phyloP scores from a whole-genome alignment of 2,113 vertebrate genomes.

The Megaceryle torquata region DNA sequence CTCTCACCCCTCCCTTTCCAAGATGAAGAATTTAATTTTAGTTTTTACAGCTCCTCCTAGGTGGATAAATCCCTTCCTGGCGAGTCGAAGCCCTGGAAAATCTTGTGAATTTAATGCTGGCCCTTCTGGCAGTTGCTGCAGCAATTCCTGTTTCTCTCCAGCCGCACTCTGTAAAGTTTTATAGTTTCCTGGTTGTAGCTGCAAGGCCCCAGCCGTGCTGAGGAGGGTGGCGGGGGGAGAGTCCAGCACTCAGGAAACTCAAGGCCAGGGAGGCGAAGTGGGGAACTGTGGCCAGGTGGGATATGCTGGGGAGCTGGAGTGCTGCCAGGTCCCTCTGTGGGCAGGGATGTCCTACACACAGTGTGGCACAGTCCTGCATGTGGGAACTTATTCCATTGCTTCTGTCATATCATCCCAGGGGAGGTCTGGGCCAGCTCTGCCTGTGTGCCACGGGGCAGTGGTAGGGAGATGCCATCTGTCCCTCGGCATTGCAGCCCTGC shows the following conservation, averaged over 20 bases:
- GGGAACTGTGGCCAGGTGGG: not conserved
- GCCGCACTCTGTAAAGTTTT: slow-evolving; percentile 74
- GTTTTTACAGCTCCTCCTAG: slow-evolving; percentile 66
- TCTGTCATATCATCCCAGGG: rapidly evolving
- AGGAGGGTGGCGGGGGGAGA: slow-evolving; percentile 40
- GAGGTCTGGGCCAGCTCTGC: not conserved
- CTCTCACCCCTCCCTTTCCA: slow-evolving; percentile 3
- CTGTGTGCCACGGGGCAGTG: rapidly evolving
- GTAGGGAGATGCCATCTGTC: not conserved
- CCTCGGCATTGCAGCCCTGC: rapidly evolving
- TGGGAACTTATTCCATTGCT: not conserved
- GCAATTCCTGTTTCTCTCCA: slow-evolving; percentile 71
- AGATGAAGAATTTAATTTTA: slow-evolving; percentile 73
- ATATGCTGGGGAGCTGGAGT: not conserved
- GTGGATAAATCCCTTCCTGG: slow-evolving; percentile 70
- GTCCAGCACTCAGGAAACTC: not conserved
- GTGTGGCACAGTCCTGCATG: not conserved
- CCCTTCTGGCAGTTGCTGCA: slow-evolving; percentile 63
- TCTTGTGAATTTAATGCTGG: slow-evolving; percentile 61
- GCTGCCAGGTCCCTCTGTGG: not conserved
- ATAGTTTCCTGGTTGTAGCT: slow-evolving; percentile 71
- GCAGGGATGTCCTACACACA: not conserved
- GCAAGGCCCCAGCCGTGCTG: slow-evolving; percentile 47
- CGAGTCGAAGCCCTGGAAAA: slow-evolving; percentile 68
- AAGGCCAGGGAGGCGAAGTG: not conserved